Evolutionary conservation across 2,888 invertebrate species (phyloP), one percentile per base, ranked within the genome.

Genomic region (Dicyrtomina minuta): DNA sequence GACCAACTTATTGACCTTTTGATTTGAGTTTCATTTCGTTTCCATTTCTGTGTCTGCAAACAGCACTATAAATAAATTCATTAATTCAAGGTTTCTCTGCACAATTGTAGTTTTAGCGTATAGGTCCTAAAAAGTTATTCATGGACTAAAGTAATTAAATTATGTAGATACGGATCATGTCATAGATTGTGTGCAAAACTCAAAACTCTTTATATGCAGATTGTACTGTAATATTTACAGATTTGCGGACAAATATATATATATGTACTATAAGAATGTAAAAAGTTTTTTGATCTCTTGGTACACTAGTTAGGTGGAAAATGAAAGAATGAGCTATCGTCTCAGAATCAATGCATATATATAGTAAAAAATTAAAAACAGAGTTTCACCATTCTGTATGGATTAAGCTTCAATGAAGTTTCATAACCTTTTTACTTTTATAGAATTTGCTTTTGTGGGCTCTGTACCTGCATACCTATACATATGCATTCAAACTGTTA

Each of bases 1-100:
- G 59, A 59, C 59, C 59, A 59, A 59, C 61, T 61, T 61, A 17
- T 20, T 46, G 61, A 61, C 61, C 61, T 61, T 60, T 61, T 43
- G 44, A 61, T 61, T 44, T 46, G 44, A 61, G 61, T 60, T 60
- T 60, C 43, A 60, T 60, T 60, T 60, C 41, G 22, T 61, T 61
- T 10, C 17, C 8, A 44, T 46, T 61, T 46, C n/a, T n/a, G 8
- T 61, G 20, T 59, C 10, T 41, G 17, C 41, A 39, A 4, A 12
- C 22, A 33, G 17, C 22, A 20, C 17, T 53, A 33, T 5, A 33
- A 33, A n/a, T 5, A 33, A 3, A 33, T 33, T 33, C 8, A 5
- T 8, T 33, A 33, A 33, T 56, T 59, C 59, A 59, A 59, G 59
- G 59, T 41, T 43, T 41, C 39, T 41, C 41, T 41, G 51, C 51